Base-by-base conservation (phyloP, 2,888 invertebrate species). In the Trichopria drosophilae region DNA sequence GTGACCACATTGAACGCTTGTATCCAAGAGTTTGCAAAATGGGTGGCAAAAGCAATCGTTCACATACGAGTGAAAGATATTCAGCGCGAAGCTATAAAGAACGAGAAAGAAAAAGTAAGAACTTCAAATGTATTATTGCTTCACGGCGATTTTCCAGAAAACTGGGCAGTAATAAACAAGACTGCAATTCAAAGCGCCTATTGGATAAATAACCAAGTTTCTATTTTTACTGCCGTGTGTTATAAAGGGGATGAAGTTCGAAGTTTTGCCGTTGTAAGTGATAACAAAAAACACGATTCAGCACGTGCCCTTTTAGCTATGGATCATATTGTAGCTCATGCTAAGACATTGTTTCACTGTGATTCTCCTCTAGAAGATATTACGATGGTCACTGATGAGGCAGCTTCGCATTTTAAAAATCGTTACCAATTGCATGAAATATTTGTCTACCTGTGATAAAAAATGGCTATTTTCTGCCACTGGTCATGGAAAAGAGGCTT, bases 151-250 rank as follows among this genome's bases (percentile, higher is more conserved):
- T 40, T 51, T 23, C 45, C 51, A 4, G 45, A 51, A 40, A 46
- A 51, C 26, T 51, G 51, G 51, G 3, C 26, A 24, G 37, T 45
- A 6, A 32, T 45, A 15, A 13, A 34, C 18, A 37, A 40, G 22
- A 34, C 44, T n/a, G 34, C n/a, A 16, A 29, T 51, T 24, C 45
- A 51, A 39, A 22, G 45, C 12, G 16, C 34, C 24, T 36, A 51
- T 12, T 51, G 51, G 51, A n/a, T n/a, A n/a, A 51, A 45, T 34
- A 13, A 45, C 2, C 51, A 51, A 16, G 23, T 51, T 18, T 39
- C 45, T 2, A 45, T 51, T 28, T 51, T 51, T n/a, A 45, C 51
- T 10, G 31, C 34, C n/a, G 48, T 48, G n/a, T 41, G 41, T 16
- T 42, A 48, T 20, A 18, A 7, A 6, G 34, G 35, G 26, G 22